phyloP scores from a whole-genome alignment of 2,888 invertebrate genomes.

The Rotaria macrura region DNA sequence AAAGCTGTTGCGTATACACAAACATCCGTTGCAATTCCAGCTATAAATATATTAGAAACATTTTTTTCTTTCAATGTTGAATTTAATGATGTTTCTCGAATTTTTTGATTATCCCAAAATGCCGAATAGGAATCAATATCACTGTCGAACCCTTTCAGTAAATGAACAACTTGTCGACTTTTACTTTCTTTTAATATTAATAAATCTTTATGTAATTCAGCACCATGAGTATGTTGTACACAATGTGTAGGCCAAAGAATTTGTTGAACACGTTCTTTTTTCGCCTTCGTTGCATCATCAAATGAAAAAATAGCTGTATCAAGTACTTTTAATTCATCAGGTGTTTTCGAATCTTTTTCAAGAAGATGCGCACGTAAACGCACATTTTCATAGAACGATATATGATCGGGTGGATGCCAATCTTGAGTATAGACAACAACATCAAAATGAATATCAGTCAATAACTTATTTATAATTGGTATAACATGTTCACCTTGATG shows the following conservation, averaged over 20 bases:
- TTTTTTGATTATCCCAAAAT: slow-evolving; percentile 91
- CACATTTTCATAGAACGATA: slow-evolving; percentile 88
- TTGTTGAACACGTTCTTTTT: slow-evolving; percentile 59
- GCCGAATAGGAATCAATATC: slow-evolving; percentile 94
- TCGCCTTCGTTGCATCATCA: slow-evolving; percentile 56
- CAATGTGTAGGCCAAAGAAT: slow-evolving; percentile 93
- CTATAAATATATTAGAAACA: slow-evolving; percentile 81
- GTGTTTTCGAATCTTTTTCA: background rate
- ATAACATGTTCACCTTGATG: slow-evolving; percentile 68
- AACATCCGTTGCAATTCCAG: slow-evolving; percentile 85
- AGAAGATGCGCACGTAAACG: slow-evolving; percentile 37
- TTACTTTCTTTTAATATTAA: slow-evolving; percentile 49
- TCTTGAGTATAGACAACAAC: slow-evolving; percentile 82
- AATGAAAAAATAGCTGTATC: slow-evolving; percentile 86
- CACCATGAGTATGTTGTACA: slow-evolving; percentile 86
- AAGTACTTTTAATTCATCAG: slow-evolving; percentile 1
- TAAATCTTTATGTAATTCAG: slow-evolving; percentile 76
- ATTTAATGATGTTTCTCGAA: slow-evolving; percentile 72
- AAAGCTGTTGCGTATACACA: slow-evolving; percentile 77
- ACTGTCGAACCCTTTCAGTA: slow-evolving; percentile 67
- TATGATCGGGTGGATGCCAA: slow-evolving; percentile 92
- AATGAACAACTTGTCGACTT: slow-evolving; percentile 36
- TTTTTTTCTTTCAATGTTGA: slow-evolving; percentile 66
- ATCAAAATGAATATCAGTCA: slow-evolving; percentile 59
- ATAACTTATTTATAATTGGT: slow-evolving; percentile 73